Evolutionary conservation across 1,140 invertebrate genomes (phyloP), one percentile per base, ranked within the genome.

Genomic region (Drusus annulatus): DNA sequence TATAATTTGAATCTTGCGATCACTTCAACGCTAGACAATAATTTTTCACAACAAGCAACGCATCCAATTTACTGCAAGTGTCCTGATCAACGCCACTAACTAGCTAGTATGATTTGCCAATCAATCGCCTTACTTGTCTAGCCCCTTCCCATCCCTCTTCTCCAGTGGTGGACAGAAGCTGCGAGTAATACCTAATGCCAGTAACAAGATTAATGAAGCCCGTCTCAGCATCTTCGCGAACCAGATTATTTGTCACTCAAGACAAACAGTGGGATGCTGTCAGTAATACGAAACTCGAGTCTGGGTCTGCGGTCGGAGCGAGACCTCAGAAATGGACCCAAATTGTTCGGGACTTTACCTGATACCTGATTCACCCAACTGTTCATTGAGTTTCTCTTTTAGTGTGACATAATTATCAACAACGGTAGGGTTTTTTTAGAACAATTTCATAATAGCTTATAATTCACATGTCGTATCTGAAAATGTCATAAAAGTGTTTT

Each of bases 241-340:
- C 68, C 68, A 71, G 68, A 71, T 71, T 71, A 71, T 71, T 71
- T 71, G 68, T 71, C 68, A 71, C 68, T 71, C 68, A 71, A 71
- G 68, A 71, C 68, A 52, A 71, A 71, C 68, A 71, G 45, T 25
- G 45, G 68, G 45, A 23, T 10, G 68, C 50, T 54, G 15, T 13
- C 68, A 8, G 68, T n/a, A 51, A 71, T 52, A 71, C 68, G 10
- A 71, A 65, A 71, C 68, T 71, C 19, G 6, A 15, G 19, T 71
- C 68, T 19, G 25, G 15, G 13, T 69, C 17, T 15, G 17, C 15
- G 68, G 68, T 71, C 50, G 36, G 8, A 45, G 36, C 8, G 36
- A 45, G 10, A 45, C 36, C 5, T 13, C 10, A 13, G 36, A 45
- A 8, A 45, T 45, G 36, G n/a, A n/a, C n/a, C n/a, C n/a, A n/a